These are phyloP conservation scores for Acromyrmex echinatior DNA, from an alignment of 1,140 invertebrate genomes.

Conservation along the genomic window DNA sequence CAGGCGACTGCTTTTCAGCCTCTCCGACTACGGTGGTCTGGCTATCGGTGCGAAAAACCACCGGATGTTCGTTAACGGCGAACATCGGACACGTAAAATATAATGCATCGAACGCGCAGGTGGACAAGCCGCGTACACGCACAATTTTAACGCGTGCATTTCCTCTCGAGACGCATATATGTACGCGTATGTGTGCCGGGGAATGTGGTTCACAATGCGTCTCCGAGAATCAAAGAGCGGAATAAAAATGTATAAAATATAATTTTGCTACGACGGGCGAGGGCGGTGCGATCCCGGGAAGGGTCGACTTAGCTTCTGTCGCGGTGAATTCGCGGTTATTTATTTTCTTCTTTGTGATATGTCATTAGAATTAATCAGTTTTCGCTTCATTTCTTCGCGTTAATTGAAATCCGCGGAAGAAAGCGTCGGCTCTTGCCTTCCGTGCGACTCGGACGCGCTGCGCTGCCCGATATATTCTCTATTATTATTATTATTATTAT, in stretches of 20 bases:
- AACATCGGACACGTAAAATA: not conserved
- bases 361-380: conserved; percentile 67
- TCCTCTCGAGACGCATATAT: conserved; percentile 12
- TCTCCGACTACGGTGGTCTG: not conserved
- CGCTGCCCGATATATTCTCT: conserved; percentile 72
- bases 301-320: conserved; percentile 31
- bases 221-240: conserved; percentile 64
- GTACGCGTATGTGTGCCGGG: not conserved
- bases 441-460: conserved; percentile 36
- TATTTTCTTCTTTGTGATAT: conserved; percentile 64
- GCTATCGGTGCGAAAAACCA: not conserved
- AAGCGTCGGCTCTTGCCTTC: conserved; percentile 3
- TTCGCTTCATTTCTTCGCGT: conserved; percentile 40
- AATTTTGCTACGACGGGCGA: conserved; percentile 68
- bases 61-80: not conserved
- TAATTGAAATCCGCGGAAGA: conserved; percentile 38
- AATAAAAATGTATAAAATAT: conserved; percentile 63
- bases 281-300: conserved; percentile 43
- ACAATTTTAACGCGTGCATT: conserved; percentile 35
- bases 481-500: conserved; percentile 64
- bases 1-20: conserved; percentile 14
- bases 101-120: conserved; percentile 26
- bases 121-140: conserved; percentile 20
- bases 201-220: conserved; percentile 17
- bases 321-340: conserved; percentile 68